Conservation (phyloP, 2,113 vertebrate genomes). For the Melanocharis versteri region DNA sequence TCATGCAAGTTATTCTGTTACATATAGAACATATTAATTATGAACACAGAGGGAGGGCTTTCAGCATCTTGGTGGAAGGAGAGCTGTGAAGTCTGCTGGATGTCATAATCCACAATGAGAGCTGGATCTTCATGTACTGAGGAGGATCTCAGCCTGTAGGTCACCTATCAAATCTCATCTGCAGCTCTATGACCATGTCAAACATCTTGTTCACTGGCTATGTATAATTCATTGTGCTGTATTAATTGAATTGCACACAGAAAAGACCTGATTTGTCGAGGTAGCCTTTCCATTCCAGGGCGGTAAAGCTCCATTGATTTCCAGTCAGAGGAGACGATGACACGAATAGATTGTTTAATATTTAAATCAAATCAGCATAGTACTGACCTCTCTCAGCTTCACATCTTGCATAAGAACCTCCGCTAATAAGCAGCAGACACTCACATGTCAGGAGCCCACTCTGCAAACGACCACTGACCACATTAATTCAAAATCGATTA, state of each 20-base stretch:
- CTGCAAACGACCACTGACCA: neutral
- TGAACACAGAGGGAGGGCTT: neutral
- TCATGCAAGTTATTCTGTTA: neutral
- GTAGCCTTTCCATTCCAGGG: neutral
- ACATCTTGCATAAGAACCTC: neutral
- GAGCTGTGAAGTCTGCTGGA: neutral
- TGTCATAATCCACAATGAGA: neutral
- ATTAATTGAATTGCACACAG: constrained; percentile 34
- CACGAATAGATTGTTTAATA: constrained; percentile 6
- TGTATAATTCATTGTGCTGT: constrained; percentile 32
- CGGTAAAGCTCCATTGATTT: constrained; percentile 52
- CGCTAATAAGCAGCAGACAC: neutral
- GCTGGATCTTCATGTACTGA: neutral
- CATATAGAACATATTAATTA: neutral
- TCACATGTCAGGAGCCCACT: neutral
- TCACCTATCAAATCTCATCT: constrained; percentile 35
- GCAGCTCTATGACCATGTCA: constrained; percentile 19
- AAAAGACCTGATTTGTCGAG: neutral
- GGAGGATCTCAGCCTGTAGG: neutral
- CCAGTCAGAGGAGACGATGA: constrained; percentile 8
- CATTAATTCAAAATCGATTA: neutral
- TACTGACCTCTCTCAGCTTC: constrained; percentile 12
- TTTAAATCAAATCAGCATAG: constrained; percentile 34
- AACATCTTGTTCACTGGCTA: constrained; percentile 4
- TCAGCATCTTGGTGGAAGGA: neutral